Percentiles rank a stretch among this genome's conserved stretches.
These are phyloP conservation scores for Yponomeuta cagnagella DNA, from an alignment of 2,888 invertebrate genomes.

Conservation along the genomic window DNA sequence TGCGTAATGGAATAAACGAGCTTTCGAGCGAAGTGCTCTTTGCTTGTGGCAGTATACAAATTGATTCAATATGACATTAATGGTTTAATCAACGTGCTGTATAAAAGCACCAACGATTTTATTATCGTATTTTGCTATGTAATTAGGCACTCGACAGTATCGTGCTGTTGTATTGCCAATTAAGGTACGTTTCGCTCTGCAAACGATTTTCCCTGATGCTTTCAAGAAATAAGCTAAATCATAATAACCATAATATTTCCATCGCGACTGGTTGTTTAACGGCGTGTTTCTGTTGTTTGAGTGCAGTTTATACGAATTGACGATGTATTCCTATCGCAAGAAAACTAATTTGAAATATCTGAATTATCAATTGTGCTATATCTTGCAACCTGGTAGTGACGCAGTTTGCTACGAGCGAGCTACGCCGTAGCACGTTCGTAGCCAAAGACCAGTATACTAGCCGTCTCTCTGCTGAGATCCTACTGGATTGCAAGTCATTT, in stretches of 20 bases:
- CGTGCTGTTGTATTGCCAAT: not conserved
- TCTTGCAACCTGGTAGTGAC: not conserved
- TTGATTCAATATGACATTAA: not conserved
- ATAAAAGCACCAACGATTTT: not conserved
- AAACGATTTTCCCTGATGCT: not conserved
- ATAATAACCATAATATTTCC: not conserved
- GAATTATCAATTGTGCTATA: too few species aligned
- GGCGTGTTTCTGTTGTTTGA: not conserved
- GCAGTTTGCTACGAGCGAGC: not conserved
- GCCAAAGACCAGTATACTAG: not conserved
- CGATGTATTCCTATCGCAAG: too few species aligned
- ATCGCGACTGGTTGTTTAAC: not conserved
- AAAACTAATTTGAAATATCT: too few species aligned
- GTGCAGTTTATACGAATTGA: not conserved
- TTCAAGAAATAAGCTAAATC: not conserved
- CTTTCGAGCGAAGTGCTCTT: not conserved
- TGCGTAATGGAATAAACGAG: not conserved
- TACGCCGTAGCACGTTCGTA: conserved; percentile 3
- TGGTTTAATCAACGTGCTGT: too few species aligned
- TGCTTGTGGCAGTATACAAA: not conserved
- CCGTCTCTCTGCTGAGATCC: too few species aligned
- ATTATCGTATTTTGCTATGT: not conserved
- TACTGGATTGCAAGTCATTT: too few species aligned
- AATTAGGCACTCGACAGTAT: not conserved
- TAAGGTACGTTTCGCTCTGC: not conserved